A percentile compares a stretch with the other conserved stretches of the same genome.
Evolutionary conservation across 2,113 vertebrate species (phyloP).

Genomic region (Helogale parvula): DNA sequence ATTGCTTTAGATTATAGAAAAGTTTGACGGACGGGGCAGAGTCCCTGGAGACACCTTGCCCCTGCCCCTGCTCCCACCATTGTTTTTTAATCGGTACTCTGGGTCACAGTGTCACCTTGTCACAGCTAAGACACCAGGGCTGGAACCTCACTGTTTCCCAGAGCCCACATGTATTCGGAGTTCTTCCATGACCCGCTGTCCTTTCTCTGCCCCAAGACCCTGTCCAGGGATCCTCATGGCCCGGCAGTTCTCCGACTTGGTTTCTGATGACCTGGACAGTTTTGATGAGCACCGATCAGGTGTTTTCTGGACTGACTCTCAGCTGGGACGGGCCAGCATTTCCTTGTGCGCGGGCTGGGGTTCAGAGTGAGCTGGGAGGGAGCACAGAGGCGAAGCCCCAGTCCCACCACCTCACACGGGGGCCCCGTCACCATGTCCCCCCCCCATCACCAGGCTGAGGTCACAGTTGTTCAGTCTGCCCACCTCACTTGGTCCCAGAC

Average conservation of each 20-base stretch:
- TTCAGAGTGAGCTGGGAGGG: too few species aligned
- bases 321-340: fast-evolving
- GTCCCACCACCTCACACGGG: not conserved
- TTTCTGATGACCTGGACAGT: not conserved
- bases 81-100: not conserved
- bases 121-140: not conserved
- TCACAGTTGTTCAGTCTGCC: too few species aligned
- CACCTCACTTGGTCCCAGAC: not conserved
- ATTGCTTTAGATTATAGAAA: not conserved
- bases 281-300: not conserved
- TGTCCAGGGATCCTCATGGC: not conserved
- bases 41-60: not conserved
- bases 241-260: not conserved
- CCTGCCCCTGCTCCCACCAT: too few species aligned
- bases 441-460: not conserved
- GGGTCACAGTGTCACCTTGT: fast-evolving
- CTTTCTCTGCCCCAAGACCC: not conserved
- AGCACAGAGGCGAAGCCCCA: too few species aligned
- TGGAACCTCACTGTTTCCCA: not conserved
- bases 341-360: not conserved
- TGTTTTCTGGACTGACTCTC: not conserved
- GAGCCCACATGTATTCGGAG: not conserved
- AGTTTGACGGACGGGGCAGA: not conserved
- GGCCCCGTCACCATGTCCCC: not conserved
- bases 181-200: not conserved